Percentiles rank a stretch among this genome's conserved stretches.
Conservation (phyloP, 2,797 vertebrate species). For the Loriculus beryllinus region DNA sequence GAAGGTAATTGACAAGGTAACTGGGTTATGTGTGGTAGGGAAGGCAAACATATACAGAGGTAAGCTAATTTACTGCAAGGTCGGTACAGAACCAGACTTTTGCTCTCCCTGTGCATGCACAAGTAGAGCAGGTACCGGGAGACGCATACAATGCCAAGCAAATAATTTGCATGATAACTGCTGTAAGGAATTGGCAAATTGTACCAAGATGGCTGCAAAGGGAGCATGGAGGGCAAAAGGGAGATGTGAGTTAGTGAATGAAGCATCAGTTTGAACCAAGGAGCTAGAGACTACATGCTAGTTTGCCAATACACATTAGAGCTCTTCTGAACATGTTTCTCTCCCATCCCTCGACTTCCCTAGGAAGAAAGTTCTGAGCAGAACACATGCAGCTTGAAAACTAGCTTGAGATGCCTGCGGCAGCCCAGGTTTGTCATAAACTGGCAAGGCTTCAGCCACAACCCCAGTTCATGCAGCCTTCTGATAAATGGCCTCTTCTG, state of each 20-base stretch:
- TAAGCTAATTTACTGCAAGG: slow-evolving; percentile 15
- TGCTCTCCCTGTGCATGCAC: background rate
- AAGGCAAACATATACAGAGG: background rate
- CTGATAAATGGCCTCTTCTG: background rate
- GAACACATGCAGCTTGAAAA: background rate
- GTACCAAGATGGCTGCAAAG: background rate
- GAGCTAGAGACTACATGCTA: background rate
- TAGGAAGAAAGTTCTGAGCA: background rate
- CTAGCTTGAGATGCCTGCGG: background rate
- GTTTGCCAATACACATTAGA: background rate
- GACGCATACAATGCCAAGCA: background rate
- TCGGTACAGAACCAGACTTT: background rate
- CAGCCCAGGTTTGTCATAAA: background rate
- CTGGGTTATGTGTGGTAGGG: background rate
- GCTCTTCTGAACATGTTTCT: background rate
- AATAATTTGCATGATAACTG: background rate
- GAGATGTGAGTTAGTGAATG: background rate
- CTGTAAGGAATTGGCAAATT: background rate
- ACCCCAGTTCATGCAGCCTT: background rate
- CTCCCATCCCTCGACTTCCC: background rate
- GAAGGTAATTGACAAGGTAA: slow-evolving; percentile 11
- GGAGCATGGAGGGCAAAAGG: background rate
- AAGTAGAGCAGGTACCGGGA: background rate
- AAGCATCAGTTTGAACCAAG: background rate
- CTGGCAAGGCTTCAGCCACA: background rate